Conservation (phyloP, 2,113 vertebrate genomes). For the Menura novaehollandiae region DNA sequence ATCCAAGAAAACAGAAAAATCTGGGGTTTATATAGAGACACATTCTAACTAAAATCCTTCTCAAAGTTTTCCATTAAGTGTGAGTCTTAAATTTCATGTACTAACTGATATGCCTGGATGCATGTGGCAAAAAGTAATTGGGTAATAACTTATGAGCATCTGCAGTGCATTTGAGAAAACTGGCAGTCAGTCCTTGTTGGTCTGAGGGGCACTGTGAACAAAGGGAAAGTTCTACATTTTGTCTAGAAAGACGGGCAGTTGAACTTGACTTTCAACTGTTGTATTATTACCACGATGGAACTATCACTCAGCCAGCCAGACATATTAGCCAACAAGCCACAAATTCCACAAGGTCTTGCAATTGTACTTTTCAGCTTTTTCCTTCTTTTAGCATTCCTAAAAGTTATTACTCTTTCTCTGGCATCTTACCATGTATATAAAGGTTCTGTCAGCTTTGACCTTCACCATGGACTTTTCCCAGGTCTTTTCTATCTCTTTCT, state of each 20-base stretch:
- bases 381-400: background rate
- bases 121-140: slow-evolving; percentile 38
- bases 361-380: slow-evolving; percentile 29
- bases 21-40: background rate
- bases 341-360: slow-evolving; percentile 26
- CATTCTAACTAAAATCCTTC: background rate
- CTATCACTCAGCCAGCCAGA: slow-evolving; percentile 37
- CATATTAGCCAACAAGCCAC: slow-evolving; percentile 34
- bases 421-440: slow-evolving; percentile 5
- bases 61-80: background rate
- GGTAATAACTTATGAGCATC: slow-evolving; percentile 38
- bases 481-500: slow-evolving; percentile 17
- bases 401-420: slow-evolving; percentile 32
- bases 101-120: background rate
- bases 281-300: slow-evolving; percentile 27
- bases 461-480: slow-evolving; percentile 13
- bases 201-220: slow-evolving; percentile 9
- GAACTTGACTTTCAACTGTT: slow-evolving; percentile 31
- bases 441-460: slow-evolving; percentile 46
- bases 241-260: slow-evolving; percentile 40
- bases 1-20: background rate
- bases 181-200: background rate
- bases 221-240: slow-evolving; percentile 25
- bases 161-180: slow-evolving; percentile 8
- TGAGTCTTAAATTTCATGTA: background rate